A percentile compares a stretch with the other conserved stretches of the same genome.
These are phyloP conservation scores for Luffia ferchaultella DNA, from an alignment of 2,888 invertebrate genomes.

Conservation along the genomic window DNA sequence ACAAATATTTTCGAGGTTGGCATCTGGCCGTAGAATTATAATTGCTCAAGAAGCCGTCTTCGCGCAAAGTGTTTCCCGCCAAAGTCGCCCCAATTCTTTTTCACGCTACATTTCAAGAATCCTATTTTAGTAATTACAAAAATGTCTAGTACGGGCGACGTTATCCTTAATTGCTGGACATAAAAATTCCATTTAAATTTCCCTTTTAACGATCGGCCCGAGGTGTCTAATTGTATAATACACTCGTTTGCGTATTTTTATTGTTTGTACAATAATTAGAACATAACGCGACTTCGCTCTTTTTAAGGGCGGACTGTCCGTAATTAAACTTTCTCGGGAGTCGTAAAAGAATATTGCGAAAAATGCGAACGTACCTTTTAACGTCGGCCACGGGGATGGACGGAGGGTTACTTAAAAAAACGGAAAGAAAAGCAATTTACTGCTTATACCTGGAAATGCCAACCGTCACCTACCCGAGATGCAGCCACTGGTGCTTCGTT, in stretches of 20 bases:
- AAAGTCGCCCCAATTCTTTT: conserved; percentile 59
- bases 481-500: no score
- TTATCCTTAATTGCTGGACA: conserved; percentile 67
- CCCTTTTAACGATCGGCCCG: conserved; percentile 64
- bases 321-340: conserved; percentile 57
- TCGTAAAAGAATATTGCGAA: conserved; percentile 47
- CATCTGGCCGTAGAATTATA: background rate
- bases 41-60: conserved; percentile 28
- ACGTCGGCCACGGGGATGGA: conserved; percentile 20
- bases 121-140: conserved; percentile 68
- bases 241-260: conserved; percentile 68
- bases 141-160: conserved; percentile 64
- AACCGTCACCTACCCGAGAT: no score
- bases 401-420: conserved; percentile 50
- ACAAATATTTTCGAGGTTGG: background rate
- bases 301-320: conserved; percentile 45
- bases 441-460: conserved; percentile 38
- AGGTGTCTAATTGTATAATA: conserved; percentile 67
- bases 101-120: conserved; percentile 67
- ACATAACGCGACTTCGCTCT: conserved; percentile 56
- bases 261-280: conserved; percentile 64
- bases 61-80: conserved; percentile 47
- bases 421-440: conserved; percentile 61
- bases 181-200: conserved; percentile 69
- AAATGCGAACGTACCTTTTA: conserved; percentile 29